Evolutionary conservation across 2,888 invertebrate genomes (phyloP).

Genomic region (Invenusta paracnida): DNA sequence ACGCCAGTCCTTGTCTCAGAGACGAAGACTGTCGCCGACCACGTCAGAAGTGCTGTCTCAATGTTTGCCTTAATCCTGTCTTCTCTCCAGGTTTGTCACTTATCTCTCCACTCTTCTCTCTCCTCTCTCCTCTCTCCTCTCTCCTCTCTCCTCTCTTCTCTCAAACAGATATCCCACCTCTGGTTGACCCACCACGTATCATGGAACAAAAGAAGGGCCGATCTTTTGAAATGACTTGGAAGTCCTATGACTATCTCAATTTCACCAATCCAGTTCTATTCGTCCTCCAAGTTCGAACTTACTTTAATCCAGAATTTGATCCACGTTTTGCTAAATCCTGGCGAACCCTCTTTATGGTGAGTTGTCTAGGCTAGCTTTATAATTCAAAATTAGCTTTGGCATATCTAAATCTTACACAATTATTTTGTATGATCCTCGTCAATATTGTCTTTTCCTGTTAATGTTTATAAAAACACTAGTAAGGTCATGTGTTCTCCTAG

Average conservation of each 20-base stretch:
- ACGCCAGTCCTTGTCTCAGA: not conserved
- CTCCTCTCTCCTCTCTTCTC: not conserved
- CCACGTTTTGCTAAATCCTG: not conserved
- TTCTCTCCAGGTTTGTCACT: not conserved
- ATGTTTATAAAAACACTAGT: too few species aligned
- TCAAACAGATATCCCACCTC: not conserved
- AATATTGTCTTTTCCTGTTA: too few species aligned
- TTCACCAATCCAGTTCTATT: not conserved
- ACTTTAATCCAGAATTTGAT: slow-evolving; percentile 34
- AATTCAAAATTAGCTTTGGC: too few species aligned
- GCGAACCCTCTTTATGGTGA: not conserved
- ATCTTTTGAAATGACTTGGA: slow-evolving; percentile 36
- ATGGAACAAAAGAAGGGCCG: slow-evolving; percentile 8
- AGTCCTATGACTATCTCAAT: not conserved
- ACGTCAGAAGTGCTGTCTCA: not conserved
- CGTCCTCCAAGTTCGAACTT: slow-evolving; percentile 24
- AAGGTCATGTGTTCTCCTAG: too few species aligned
- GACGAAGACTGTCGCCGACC: not conserved
- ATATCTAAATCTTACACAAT: too few species aligned
- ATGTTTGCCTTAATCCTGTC: not conserved
- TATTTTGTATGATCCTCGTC: too few species aligned
- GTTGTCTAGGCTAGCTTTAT: too few species aligned
- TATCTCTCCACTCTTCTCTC: not conserved
- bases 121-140: not conserved
- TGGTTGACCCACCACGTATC: not conserved